Conservation (phyloP, 2,113 vertebrate species). For the Trematomus loennbergii region DNA sequence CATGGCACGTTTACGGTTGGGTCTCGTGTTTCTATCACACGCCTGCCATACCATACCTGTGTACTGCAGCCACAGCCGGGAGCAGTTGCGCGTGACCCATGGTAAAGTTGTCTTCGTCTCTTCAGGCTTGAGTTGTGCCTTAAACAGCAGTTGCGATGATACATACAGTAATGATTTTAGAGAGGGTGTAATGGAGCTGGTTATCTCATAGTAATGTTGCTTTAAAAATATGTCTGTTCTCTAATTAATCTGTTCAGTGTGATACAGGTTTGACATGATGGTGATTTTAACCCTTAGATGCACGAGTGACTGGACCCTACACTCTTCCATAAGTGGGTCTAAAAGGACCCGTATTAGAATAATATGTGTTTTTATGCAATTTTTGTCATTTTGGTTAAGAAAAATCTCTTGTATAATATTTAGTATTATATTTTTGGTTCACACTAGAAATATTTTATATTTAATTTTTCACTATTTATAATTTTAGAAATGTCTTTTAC, state of each 20-base stretch:
- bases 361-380: too few relatives aligned
- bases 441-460: too few relatives aligned
- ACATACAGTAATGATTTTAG: slow-evolving; percentile 20
- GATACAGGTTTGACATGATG: too few relatives aligned
- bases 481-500: too few relatives aligned
- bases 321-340: too few relatives aligned
- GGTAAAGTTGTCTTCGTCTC: slow-evolving; percentile 48
- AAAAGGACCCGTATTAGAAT: too few relatives aligned
- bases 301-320: too few relatives aligned
- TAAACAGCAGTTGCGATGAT: slow-evolving; percentile 9
- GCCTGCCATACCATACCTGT: slow-evolving; percentile 74
- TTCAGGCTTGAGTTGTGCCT: slow-evolving; percentile 30
- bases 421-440: too few relatives aligned
- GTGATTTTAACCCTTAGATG: too few relatives aligned
- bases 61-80: slow-evolving; percentile 42
- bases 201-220: not conserved
- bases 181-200: not conserved
- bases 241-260: not conserved
- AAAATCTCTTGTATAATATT: too few relatives aligned
- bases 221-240: not conserved
- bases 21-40: slow-evolving; percentile 75
- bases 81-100: slow-evolving; percentile 51
- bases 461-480: too few relatives aligned
- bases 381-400: too few relatives aligned
- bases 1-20: slow-evolving; percentile 70